Evolutionary conservation across 2,797 vertebrate species (phyloP).

Genomic region (Gobio occitaniae): DNA sequence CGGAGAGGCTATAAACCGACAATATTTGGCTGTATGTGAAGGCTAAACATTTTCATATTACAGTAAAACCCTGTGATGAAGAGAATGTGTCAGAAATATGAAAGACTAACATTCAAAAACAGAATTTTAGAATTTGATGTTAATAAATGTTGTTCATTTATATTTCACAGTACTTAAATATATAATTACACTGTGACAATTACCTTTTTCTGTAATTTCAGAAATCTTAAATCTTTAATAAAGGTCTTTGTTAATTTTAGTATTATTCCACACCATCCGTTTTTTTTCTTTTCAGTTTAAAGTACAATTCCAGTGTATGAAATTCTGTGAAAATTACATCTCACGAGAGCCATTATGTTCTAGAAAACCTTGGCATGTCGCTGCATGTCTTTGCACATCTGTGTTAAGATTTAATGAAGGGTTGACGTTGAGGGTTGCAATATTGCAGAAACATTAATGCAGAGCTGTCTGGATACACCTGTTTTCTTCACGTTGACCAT

Average conservation of each 20-base stretch:
- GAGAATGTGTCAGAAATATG: background rate
- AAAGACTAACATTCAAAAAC: background rate
- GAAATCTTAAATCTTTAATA: background rate
- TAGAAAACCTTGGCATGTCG: constrained; percentile 58
- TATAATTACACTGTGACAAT: background rate
- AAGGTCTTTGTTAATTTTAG: background rate
- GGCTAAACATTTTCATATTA: background rate
- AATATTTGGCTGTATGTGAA: background rate
- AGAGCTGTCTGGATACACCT: constrained; percentile 63
- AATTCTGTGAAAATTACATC: constrained; percentile 28
- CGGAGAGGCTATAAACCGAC: background rate
- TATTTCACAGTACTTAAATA: background rate
- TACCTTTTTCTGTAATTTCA: background rate
- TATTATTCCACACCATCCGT: background rate
- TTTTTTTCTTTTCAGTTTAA: background rate
- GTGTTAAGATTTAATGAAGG: constrained; percentile 76
- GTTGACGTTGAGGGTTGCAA: constrained; percentile 65
- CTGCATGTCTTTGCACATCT: constrained; percentile 58
- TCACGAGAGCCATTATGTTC: constrained; percentile 56
- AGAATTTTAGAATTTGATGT: background rate
- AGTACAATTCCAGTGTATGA: background rate
- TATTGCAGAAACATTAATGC: constrained; percentile 69
- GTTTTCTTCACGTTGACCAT: constrained; percentile 69
- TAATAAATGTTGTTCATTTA: background rate
- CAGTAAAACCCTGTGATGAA: background rate